Conservation (phyloP, 2,797 vertebrate species). For the Notamacropus eugenii region DNA sequence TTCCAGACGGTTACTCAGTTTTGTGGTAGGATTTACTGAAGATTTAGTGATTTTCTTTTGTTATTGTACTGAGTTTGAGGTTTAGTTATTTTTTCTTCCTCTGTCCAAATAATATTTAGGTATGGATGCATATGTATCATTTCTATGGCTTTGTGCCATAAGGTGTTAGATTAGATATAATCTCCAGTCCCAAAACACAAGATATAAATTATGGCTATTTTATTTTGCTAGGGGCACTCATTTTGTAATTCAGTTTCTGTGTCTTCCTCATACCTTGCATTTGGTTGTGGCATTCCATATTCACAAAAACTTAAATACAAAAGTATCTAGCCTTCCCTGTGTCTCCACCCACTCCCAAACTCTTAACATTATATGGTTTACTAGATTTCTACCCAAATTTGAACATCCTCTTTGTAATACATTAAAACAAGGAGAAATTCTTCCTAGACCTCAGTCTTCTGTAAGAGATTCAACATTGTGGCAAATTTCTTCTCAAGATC, state of each 20-base stretch:
- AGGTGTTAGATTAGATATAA: not conserved
- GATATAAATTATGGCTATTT: not conserved
- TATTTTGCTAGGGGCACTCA: not conserved
- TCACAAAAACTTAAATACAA: not conserved
- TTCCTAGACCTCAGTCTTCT: not conserved
- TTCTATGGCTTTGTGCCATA: not conserved
- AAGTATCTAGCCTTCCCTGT: not conserved
- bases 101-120: not conserved
- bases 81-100: not conserved
- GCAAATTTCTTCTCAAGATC: not conserved
- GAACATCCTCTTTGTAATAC: not conserved
- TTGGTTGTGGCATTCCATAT: not conserved
- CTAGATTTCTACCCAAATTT: not conserved
- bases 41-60: not conserved
- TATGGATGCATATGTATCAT: not conserved
- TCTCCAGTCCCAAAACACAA: not conserved
- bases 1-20: not conserved
- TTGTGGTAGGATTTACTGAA: not conserved
- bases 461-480: not conserved
- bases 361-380: not conserved
- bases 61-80: not conserved
- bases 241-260: not conserved
- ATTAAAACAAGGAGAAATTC: not conserved
- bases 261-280: not conserved
- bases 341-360: not conserved